A percentile compares a stretch with the other conserved stretches of the same genome.
Conservation (phyloP, 2,888 invertebrate species). For the Gymnosoma rotundatum region DNA sequence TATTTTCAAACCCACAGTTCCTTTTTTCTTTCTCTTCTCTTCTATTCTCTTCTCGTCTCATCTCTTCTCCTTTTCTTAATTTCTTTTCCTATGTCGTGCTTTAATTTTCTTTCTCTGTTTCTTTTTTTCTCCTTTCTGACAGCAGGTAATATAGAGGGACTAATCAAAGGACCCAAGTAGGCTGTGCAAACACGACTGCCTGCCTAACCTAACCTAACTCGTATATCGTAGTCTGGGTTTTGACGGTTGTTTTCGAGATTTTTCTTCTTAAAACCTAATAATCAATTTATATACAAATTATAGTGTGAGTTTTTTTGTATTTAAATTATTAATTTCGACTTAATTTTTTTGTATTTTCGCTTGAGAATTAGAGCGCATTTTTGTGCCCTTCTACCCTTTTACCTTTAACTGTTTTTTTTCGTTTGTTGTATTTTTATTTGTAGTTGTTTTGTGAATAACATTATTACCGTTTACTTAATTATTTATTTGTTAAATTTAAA, state of each 20-base stretch:
- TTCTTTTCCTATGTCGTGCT: too few relatives aligned
- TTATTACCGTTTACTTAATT: constrained; percentile 9
- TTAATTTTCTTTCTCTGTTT: too few relatives aligned
- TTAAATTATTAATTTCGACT: not conserved
- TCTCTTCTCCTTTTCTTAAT: too few relatives aligned
- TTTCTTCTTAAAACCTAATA: constrained; percentile 49
- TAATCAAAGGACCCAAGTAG: too few relatives aligned
- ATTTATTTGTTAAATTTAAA: constrained; percentile 51
- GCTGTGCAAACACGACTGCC: too few relatives aligned
- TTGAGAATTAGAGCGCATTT: not conserved
- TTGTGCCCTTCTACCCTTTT: not conserved
- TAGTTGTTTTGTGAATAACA: too few relatives aligned
- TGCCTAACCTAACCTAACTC: too few relatives aligned
- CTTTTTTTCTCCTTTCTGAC: too few relatives aligned
- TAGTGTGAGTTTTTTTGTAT: constrained; percentile 1
- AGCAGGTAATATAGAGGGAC: too few relatives aligned
- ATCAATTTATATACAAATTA: constrained; percentile 50
- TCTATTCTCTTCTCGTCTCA: too few relatives aligned
- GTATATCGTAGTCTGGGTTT: not conserved
- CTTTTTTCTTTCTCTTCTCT: too few relatives aligned
- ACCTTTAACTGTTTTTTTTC: constrained; percentile 4
- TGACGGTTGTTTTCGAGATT: not conserved
- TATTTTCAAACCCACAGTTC: too few relatives aligned
- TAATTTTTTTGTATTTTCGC: not conserved
- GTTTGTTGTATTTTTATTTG: constrained; percentile 15